Conservation (phyloP, 1,140 invertebrate genomes). For the Hydropsyche tenuis region DNA sequence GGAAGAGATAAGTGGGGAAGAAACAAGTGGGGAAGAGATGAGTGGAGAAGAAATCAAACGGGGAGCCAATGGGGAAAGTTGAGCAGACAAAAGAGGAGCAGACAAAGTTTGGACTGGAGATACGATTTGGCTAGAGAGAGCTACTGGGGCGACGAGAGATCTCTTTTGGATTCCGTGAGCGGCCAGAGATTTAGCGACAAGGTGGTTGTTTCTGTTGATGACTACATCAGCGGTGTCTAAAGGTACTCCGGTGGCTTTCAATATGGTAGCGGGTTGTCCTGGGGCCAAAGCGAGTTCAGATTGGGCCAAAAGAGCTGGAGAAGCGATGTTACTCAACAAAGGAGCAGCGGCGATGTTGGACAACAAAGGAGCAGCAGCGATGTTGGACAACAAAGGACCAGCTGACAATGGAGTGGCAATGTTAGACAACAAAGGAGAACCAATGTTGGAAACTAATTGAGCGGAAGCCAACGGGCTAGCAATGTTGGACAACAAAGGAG, state of each 20-base stretch:
- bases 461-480: constrained; percentile 21
- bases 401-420: constrained; percentile 7
- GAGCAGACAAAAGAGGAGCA: neutral
- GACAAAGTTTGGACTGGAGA: constrained; percentile 28
- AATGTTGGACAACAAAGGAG: constrained; percentile 21
- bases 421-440: constrained; percentile 14
- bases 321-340: neutral
- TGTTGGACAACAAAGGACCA: neutral
- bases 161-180: constrained; percentile 53
- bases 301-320: constrained; percentile 44
- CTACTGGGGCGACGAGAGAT: constrained; percentile 50
- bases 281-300: constrained; percentile 54
- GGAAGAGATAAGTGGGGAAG: neutral
- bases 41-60: constrained; percentile 50
- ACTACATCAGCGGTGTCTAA: constrained; percentile 61
- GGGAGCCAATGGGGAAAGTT: constrained; percentile 53
- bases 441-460: neutral
- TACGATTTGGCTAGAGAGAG: constrained; percentile 44
- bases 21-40: neutral
- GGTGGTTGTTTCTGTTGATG: constrained; percentile 59
- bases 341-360: constrained; percentile 53
- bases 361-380: constrained; percentile 31
- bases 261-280: constrained; percentile 42
- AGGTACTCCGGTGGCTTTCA: constrained; percentile 49
- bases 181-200: constrained; percentile 55